Conservation (phyloP, 2,888 invertebrate genomes). For the Melitaea athalia region DNA sequence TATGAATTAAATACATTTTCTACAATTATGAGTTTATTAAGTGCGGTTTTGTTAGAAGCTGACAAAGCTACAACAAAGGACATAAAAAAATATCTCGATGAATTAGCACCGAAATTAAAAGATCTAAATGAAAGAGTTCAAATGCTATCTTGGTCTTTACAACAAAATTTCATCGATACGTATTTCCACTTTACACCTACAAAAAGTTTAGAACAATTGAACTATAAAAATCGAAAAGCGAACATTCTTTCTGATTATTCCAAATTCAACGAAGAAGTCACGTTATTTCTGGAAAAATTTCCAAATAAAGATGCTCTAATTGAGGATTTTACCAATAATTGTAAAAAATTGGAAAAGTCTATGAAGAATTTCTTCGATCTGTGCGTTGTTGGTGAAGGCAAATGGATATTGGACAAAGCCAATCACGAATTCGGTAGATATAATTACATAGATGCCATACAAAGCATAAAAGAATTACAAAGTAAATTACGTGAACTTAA, state of each 20-base stretch:
- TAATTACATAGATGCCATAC: slow-evolving; percentile 65
- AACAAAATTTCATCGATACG: slow-evolving; percentile 68
- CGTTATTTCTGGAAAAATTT: slow-evolving; percentile 50
- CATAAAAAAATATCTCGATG: slow-evolving; percentile 60
- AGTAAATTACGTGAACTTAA: slow-evolving; percentile 53
- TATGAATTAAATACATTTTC: neutral
- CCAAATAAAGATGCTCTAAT: slow-evolving; percentile 44
- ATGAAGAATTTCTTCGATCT: slow-evolving; percentile 56
- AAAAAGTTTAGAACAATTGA: slow-evolving; percentile 71
- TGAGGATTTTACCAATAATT: slow-evolving; percentile 57
- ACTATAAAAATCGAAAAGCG: slow-evolving; percentile 65
- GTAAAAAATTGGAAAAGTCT: slow-evolving; percentile 55
- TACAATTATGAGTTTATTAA: slow-evolving; percentile 66
- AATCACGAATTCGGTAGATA: slow-evolving; percentile 67
- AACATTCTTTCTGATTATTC: slow-evolving; percentile 60
- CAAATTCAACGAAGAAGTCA: slow-evolving; percentile 49
- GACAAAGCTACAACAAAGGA: slow-evolving; percentile 62
- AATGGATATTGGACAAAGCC: slow-evolving; percentile 60
- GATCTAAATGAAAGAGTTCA: slow-evolving; percentile 66
- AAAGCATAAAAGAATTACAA: slow-evolving; percentile 57
- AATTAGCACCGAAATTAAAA: slow-evolving; percentile 57
- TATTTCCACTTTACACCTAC: slow-evolving; percentile 64
- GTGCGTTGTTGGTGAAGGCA: slow-evolving; percentile 61
- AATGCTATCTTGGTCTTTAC: slow-evolving; percentile 68
- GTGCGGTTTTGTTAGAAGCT: slow-evolving; percentile 66